Evolutionary conservation across 2,797 vertebrate genomes (phyloP), one percentile per base, ranked within the genome.

Genomic region (Coranthus polyacanthus): DNA sequence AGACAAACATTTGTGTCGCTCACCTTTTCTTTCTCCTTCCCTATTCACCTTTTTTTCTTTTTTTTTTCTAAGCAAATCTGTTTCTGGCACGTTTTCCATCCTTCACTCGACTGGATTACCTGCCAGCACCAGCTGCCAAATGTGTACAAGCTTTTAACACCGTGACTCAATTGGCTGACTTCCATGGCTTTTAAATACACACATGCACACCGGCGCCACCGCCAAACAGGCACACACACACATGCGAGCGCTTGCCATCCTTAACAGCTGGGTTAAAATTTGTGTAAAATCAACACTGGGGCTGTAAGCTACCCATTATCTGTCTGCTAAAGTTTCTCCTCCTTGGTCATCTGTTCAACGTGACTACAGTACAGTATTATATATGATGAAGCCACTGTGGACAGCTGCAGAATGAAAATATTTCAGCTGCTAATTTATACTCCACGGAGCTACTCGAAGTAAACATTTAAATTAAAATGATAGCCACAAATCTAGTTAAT

Each of bases 61-160:
- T 68, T 69, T 24, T 49, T 46, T 56, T 77, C 70, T 11, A 60
- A 72, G 77, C 68, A 78, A 78, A 75, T 79, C 51, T 62, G 46
- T 81, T 84, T 59, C 50, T 72, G 78, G 79, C 78, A 72, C 12
- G 0, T 60, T 44, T 62, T 85, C 70, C 74, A 75, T 83, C 53
- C 64, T 77, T 83, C 79, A 77, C 78, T 84, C 34, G 44, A 84
- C 79, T 83, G 75, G 71, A 81, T 83, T 90, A 88, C 85, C 87
- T 88, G 86, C 86, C 90, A 89, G 68, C 79, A 73, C 43, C 78
- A 68, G 72, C 83, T 90, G 88, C 87, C 84, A 91, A 88, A 88
- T 72, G 73, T 82, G 77, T 83, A 80, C 76, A 85, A 82, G 85
- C 88, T 85, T 88, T 89, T 89, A 89, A 87, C 87, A 75, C 80